Evolutionary conservation across 2,113 vertebrate genomes (phyloP), one percentile per base, ranked within the genome.

Genomic region (Indicator indicator): DNA sequence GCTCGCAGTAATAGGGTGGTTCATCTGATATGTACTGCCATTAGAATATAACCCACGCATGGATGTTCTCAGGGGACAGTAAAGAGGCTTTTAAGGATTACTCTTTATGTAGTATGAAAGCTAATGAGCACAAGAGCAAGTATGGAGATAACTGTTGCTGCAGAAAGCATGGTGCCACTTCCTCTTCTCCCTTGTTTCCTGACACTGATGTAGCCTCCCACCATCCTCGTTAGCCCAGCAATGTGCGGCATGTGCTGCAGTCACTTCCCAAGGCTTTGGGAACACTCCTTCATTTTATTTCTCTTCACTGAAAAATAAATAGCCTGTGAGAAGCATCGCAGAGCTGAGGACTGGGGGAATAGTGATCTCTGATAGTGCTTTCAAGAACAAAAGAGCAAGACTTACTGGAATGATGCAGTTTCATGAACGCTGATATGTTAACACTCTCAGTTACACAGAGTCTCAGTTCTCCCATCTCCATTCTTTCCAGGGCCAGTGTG

Each of bases 51-150:
- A 97, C 95, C 93, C 95, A 95, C 36, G 54, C 82, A 36, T 93
- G 94, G 86, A 48, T 94, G 92, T 97, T 97, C 97, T 97, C 97
- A 5, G 89, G 97, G 94, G 97, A 98, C 71, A 85, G 88, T 93
- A 96, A 97, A 97, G 93, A 97, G 96, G 95, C 95, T 98, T 97
- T 97, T 97, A 97, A 97, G 96, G 95, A 97, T 97, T 97, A 91
- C 84, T 72, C 83, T 97, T 94, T 80, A 95, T 93, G 94, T 81
- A 80, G 88, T 69, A 79, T 91, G 96, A 96, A 98, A 97, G 95
- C 97, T 98, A 97, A 98, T 97, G 95, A 98, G 94, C 68, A 78
- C 64, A 93, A 93, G 92, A 97, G 84, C 89, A 96, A 96, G 91
- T 60, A 78, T 7, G 68, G 87, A 93, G 81, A 67, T 87, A 95